Evolutionary conservation across 2,113 vertebrate species (phyloP).

Genomic region (Athene cunicularia): DNA sequence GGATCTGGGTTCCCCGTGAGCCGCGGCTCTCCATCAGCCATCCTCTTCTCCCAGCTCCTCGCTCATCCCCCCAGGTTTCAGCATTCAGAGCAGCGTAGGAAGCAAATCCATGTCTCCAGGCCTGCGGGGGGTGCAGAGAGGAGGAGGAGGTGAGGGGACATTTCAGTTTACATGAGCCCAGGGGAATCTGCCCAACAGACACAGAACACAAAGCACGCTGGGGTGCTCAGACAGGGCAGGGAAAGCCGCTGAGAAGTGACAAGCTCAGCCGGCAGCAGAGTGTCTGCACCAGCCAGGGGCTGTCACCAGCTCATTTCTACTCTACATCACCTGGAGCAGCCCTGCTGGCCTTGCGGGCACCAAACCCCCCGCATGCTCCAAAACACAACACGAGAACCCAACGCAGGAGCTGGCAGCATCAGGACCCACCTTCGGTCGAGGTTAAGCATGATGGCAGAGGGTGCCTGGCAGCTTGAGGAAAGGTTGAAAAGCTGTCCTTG

Average conservation of each 20-base stretch:
- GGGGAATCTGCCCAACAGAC: too few species aligned
- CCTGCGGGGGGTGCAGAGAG: neutral
- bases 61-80: too few species aligned
- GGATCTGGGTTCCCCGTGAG: neutral
- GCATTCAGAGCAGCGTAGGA: neutral
- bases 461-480: neutral
- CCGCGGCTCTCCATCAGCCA: accelerated
- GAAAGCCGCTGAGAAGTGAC: accelerated
- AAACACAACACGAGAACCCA: accelerated
- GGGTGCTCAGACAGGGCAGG: neutral
- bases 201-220: neutral
- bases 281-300: neutral
- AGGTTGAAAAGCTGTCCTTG: neutral
- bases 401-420: neutral
- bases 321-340: too few species aligned
- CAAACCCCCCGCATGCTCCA: neutral
- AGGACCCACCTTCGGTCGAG: neutral
- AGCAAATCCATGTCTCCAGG: neutral
- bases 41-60: neutral
- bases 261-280: neutral
- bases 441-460: neutral
- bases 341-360: neutral
- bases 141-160: too few species aligned
- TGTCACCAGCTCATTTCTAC: accelerated
- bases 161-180: neutral